Evolutionary conservation across 2,888 invertebrate species (phyloP).

Genomic region (Petrophora chlorosata): DNA sequence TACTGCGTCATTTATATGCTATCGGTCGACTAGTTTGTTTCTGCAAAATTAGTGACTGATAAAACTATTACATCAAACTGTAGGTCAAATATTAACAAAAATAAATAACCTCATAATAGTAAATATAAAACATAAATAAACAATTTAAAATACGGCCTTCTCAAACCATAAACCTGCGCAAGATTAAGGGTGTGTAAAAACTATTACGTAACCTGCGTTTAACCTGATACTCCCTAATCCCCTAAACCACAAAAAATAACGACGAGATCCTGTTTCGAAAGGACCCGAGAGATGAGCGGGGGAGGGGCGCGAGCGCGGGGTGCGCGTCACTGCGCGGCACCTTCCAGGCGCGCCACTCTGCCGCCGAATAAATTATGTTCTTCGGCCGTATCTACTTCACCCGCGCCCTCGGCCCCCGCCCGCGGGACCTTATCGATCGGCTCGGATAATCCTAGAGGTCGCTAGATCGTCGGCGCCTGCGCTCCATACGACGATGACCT

Average conservation of each 20-base stretch:
- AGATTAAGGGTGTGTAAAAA: constrained; percentile 77
- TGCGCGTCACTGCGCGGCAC: constrained; percentile 67
- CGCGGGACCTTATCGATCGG: constrained; percentile 71
- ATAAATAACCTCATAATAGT: too few species aligned
- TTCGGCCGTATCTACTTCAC: constrained; percentile 53
- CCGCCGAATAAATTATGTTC: constrained; percentile 82
- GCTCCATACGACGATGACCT: constrained; percentile 62
- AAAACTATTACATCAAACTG: too few species aligned
- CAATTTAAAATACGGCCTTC: constrained; percentile 6
- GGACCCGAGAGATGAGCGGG: constrained; percentile 45
- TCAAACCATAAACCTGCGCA: constrained; percentile 40
- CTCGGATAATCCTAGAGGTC: constrained; percentile 77
- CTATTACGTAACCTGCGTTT: constrained; percentile 78
- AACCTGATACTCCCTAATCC: constrained; percentile 75
- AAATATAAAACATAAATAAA: too few species aligned
- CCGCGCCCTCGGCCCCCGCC: constrained; percentile 44
- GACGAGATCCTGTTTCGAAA: constrained; percentile 64
- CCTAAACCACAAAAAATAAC: constrained; percentile 62
- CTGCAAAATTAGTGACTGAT: too few species aligned
- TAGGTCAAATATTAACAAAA: too few species aligned
- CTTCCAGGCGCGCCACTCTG: constrained; percentile 77
- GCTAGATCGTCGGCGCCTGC: constrained; percentile 61
- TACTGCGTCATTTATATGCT: too few species aligned
- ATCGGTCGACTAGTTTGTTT: too few species aligned
- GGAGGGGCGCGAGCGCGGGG: constrained; percentile 48